Percentiles rank a stretch among this genome's conserved stretches.
These are phyloP conservation scores for Acronicta leporina DNA, from an alignment of 2,888 invertebrate genomes.

Conservation along the genomic window DNA sequence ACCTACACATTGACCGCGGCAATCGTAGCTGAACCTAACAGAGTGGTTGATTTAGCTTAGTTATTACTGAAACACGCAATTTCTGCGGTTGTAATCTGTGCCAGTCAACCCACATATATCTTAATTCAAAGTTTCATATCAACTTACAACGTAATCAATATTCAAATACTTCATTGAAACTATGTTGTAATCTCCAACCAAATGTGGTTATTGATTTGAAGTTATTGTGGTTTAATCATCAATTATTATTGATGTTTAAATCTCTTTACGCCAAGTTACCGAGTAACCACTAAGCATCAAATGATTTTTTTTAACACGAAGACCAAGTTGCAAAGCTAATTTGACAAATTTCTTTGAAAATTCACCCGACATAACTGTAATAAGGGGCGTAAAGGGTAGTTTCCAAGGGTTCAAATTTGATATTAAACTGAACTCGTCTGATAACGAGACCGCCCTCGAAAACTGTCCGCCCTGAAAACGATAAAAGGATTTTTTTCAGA, in stretches of 20 bases:
- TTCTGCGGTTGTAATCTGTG: constrained; percentile 32
- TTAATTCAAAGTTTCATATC: constrained; percentile 23
- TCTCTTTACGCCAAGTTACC: constrained; percentile 7
- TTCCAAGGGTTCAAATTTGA: background rate
- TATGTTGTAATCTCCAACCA: constrained; percentile 4
- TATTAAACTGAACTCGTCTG: background rate
- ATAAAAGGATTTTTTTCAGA: background rate
- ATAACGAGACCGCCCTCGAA: background rate
- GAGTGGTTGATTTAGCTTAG: too few species aligned
- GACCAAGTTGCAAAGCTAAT: background rate
- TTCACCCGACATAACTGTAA: background rate
- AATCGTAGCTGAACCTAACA: too few species aligned
- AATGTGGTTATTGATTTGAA: constrained; percentile 4
- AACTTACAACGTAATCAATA: constrained; percentile 47
- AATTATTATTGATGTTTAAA: too few species aligned
- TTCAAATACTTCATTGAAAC: constrained; percentile 19
- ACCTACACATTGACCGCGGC: too few species aligned
- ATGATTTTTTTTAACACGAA: background rate
- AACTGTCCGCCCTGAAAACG: constrained; percentile 1
- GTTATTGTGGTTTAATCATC: constrained; percentile 1
- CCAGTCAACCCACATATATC: constrained; percentile 45
- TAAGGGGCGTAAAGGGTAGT: background rate
- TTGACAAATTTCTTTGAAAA: too few species aligned
- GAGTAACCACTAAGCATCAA: constrained; percentile 13
- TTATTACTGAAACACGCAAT: too few species aligned